Evolutionary conservation across 2,113 vertebrate genomes (phyloP).

Genomic region (Saccopteryx bilineata): DNA sequence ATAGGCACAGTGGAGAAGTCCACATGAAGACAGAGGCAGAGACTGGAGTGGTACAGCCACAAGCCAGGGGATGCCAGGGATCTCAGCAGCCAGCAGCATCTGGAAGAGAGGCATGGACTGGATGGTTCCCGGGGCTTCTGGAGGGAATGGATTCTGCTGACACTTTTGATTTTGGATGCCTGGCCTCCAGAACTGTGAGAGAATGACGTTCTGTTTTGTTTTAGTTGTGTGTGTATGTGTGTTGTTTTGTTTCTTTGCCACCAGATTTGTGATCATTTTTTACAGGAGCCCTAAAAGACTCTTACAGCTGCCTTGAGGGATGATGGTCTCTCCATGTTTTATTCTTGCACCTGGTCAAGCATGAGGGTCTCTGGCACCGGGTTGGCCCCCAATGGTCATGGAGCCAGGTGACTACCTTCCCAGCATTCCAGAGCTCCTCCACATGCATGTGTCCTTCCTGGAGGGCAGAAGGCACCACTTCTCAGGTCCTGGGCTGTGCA

Average conservation of each 20-base stretch:
- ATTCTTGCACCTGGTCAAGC: accelerated
- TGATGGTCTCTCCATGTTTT: accelerated
- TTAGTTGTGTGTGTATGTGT: not conserved
- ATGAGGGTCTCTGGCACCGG: not conserved
- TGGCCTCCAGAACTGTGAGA: not conserved
- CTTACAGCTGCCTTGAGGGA: accelerated
- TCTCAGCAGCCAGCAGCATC: accelerated
- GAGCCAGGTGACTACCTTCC: not conserved
- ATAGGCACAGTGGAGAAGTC: accelerated
- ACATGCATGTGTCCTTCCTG: accelerated
- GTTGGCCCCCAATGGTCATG: accelerated
- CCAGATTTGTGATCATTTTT: not conserved
- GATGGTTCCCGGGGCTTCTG: not conserved
- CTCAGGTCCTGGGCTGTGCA: accelerated
- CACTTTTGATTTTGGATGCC: not conserved
- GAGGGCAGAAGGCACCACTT: not conserved
- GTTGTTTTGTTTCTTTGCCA: too few relatives aligned
- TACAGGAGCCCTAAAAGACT: not conserved
- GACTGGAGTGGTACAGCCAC: accelerated
- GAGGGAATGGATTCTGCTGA: too few relatives aligned
- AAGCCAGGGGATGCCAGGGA: not conserved
- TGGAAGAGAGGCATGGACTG: not conserved
- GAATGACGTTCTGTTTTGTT: not conserved
- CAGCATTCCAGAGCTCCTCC: not conserved
- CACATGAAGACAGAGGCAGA: accelerated